phyloP scores from a whole-genome alignment of 35 echinoderm and acorn worm genomes.

The Ophiothrix spiculata region DNA sequence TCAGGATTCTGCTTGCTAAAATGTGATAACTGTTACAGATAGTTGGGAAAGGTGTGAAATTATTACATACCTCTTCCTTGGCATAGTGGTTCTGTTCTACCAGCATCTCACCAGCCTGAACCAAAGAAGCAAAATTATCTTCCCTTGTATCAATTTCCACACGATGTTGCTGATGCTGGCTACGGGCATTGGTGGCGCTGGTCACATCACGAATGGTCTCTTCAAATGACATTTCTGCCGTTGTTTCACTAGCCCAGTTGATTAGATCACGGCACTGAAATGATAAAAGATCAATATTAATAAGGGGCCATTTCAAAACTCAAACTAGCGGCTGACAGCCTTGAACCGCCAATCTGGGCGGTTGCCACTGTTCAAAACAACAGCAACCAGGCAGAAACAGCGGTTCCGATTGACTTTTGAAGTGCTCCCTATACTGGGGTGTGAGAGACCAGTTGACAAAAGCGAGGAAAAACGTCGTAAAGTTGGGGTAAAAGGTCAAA shows the following conservation, averaged over 20 bases:
- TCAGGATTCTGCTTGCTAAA: too few relatives aligned
- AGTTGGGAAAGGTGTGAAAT: too few relatives aligned
- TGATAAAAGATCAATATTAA: neutral
- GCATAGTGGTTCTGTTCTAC: slow-evolving; percentile 83
- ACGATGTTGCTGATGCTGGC: slow-evolving; percentile 54
- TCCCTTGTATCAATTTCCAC: slow-evolving; percentile 84
- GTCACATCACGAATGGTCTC: slow-evolving; percentile 51
- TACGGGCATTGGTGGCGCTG: slow-evolving; percentile 29
- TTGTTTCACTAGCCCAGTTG: slow-evolving; percentile 61
- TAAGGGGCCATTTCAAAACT: too few relatives aligned
- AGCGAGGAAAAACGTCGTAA: too few relatives aligned
- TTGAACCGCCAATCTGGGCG: too few relatives aligned
- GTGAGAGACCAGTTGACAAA: too few relatives aligned
- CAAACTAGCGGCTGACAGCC: too few relatives aligned
- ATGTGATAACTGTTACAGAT: neutral
- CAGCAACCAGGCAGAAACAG: too few relatives aligned
- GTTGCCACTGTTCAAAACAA: too few relatives aligned
- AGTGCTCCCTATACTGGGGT: too few relatives aligned
- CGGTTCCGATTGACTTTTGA: too few relatives aligned
- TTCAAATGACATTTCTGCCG: slow-evolving; percentile 61
- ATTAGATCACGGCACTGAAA: slow-evolving; percentile 68
- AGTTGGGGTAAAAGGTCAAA: too few relatives aligned
- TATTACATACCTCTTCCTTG: slow-evolving; percentile 62
- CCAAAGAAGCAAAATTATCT: slow-evolving; percentile 82
- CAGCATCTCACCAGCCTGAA: slow-evolving; percentile 78